Base-by-base conservation (phyloP, 2,888 invertebrate species). In the Drosophila affinis region DNA sequence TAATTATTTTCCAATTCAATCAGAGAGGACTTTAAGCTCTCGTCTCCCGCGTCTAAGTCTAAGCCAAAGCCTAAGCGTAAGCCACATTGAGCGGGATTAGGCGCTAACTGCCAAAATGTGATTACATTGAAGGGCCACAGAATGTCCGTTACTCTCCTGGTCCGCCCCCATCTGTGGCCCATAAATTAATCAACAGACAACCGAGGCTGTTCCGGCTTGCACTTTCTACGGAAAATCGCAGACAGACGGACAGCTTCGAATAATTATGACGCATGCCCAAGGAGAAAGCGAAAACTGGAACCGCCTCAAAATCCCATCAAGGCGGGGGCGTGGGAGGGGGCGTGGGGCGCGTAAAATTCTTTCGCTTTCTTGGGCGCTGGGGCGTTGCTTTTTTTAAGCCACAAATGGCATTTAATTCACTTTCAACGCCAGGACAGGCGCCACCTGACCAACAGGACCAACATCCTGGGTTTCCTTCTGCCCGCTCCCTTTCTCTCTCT, bases 391-490 rank as follows among this genome's bases (percentile, higher is more conserved):
- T 76, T 76, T 21, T 63, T 84, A 79, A 78, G 77, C 89, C 76
- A 77, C 80, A 87, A 85, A 87, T 80, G 78, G 72, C 82, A 69
- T 85, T 87, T 85, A 85, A 87, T 87, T 89, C 88, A 87, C 87
- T 89, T 86, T 75, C 77, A 76, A 75, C 76, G 74, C 48, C 55
- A 21, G 21, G 21, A 21, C 45, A 21, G 60, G 34, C 45, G 29
- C 59, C 61, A 55, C 70, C 70, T 70, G 70, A 29, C 29, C 29
- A 7, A 9, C 29, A 29, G 29, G 29, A 56, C 58, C 57, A 44
- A 17, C 34, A 57, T 51, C 58, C 39, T 18, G 21, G 34, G 39
- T 18, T 58, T 54, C 53, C 53, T 21, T 39, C 34, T 63, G 18
- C n/a, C 9, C 45, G n/a, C 24, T 24, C 27, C 14, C 18, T 18